These are phyloP conservation scores for Branchellion lobata DNA, from an alignment of 2,888 invertebrate species.

Conservation along the genomic window DNA sequence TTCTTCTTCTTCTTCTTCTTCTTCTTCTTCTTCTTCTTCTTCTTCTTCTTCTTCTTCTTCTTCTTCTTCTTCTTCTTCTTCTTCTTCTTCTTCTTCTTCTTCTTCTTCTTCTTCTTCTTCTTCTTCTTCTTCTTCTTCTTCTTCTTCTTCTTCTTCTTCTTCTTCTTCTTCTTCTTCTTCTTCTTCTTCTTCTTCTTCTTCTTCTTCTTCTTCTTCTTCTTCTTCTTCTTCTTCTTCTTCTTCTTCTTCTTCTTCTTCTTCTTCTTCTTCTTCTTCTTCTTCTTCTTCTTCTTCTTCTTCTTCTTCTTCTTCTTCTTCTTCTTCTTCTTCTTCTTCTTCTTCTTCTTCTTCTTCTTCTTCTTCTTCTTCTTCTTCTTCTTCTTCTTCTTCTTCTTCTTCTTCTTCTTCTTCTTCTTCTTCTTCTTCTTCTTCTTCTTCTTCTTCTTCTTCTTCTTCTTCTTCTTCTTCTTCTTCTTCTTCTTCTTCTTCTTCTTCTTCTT, in stretches of 20 bases:
- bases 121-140: slow-evolving; percentile 20
- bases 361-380: background rate
- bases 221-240: slow-evolving; percentile 8
- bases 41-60: background rate
- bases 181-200: background rate
- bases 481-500: background rate
- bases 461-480: background rate
- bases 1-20: background rate
- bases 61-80: background rate
- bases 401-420: slow-evolving; percentile 2
- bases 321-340: background rate
- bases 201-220: background rate
- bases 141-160: slow-evolving; percentile 2
- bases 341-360: background rate
- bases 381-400: background rate
- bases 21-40: background rate
- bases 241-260: slow-evolving; percentile 8
- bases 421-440: slow-evolving; percentile 3
- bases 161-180: slow-evolving; percentile 8
- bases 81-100: slow-evolving; percentile 13
- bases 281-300: slow-evolving; percentile 1
- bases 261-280: background rate
- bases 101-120: slow-evolving; percentile 15
- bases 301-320: slow-evolving; percentile 14
- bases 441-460: background rate